Conservation (phyloP, 1,140 invertebrate genomes). For the Drosophila orosa region DNA sequence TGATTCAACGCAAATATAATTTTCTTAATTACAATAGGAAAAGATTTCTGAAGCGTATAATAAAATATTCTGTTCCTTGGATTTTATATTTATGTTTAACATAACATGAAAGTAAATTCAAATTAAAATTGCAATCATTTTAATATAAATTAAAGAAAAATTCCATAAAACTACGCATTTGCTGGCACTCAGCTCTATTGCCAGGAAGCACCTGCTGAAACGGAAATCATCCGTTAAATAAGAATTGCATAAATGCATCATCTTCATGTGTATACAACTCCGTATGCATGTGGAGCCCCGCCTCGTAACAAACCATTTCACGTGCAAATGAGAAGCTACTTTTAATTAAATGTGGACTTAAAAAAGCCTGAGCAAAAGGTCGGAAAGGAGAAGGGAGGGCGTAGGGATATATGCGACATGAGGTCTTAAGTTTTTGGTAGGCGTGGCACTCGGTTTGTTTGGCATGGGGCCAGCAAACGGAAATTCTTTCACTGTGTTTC, state of each 20-base stretch:
- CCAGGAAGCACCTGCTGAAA: constrained; percentile 33
- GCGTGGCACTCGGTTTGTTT: constrained; percentile 32
- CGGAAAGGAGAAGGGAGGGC: neutral
- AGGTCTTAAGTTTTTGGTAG: constrained; percentile 19
- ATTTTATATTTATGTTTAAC: neutral
- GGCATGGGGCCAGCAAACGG: constrained; percentile 33
- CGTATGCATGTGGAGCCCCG: constrained; percentile 1
- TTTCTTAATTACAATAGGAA: neutral
- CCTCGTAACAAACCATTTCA: constrained; percentile 22
- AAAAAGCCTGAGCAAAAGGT: constrained; percentile 7
- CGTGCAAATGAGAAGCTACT: constrained; percentile 43
- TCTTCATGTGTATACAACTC: constrained; percentile 7
- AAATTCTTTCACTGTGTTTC: constrained; percentile 25
- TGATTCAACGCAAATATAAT: neutral
- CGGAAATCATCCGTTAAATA: constrained; percentile 34
- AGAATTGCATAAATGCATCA: constrained; percentile 28
- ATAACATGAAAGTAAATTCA: neutral
- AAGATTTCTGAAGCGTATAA: neutral
- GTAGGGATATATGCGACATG: constrained; percentile 43
- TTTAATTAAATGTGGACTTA: constrained; percentile 50
- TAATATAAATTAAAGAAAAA: neutral
- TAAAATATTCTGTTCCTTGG: neutral
- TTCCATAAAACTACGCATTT: neutral
- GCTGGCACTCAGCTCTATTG: neutral
- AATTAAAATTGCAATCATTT: neutral